Base-by-base conservation (phyloP, 2,888 invertebrate genomes). In the Mythimna vitellina region DNA sequence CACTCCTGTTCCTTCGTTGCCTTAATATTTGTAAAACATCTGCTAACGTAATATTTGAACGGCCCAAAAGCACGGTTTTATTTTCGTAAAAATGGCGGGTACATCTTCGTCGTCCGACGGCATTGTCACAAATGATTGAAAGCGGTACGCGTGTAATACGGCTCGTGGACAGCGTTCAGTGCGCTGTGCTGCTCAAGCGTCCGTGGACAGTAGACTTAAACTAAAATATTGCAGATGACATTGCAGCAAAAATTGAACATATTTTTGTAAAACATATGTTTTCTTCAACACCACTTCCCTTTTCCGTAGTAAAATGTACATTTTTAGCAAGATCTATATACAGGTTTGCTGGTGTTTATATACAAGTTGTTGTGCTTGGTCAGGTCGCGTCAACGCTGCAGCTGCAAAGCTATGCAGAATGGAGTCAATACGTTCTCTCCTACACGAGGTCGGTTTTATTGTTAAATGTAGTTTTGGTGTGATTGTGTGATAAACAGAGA, bases 401-500 rank as follows among this genome's bases (percentile, higher is more conserved):
- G 83, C 85, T 80, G 76, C 54, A 42, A 84, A 85, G 86, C 84
- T 67, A 66, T 71, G 32, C 73, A 71, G 56, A 56, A 78, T 82
- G 81, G 61, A 74, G 89, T 86, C 89, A 78, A 76, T 89, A 89
- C 88, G 89, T 90, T 90, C 92, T 91, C 89, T 89, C 87, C 78
- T 64, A 62, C 38, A 56, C 3, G 4, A 46, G 29, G 3, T 51
- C 14, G 9, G n/a, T n/a, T 29, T 10, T 62, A n/a, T 29, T 46
- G 29, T 46, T n/a, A 7, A 51, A 65, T 46, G 32, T 62, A 25
- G 46, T 58, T 64, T 63, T 73, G 53, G 46, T 74, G 61, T 78
- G 22, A 62, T 12, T 20, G 38, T 58, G 65, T 65, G 32, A 53
- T 46, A 17, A 17, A 6, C 7, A 46, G 6, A 46, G 46, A 17